These are phyloP conservation scores for Turritopsis dohrnii DNA, from an alignment of 30 jellyfish, hydroid and myxozoan species.

Conservation along the genomic window DNA sequence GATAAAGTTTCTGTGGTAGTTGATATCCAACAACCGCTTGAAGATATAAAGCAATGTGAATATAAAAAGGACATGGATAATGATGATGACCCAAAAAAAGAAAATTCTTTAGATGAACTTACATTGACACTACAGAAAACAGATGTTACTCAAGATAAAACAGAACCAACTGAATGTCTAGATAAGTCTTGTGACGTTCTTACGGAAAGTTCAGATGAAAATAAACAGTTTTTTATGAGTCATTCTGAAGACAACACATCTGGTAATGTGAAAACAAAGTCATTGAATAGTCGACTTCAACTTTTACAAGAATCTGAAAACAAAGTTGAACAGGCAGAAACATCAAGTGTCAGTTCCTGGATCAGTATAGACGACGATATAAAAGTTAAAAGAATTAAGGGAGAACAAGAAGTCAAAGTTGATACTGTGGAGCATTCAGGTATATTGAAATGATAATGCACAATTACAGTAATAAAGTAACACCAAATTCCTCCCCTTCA, in stretches of 20 bases:
- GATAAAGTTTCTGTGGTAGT: neutral
- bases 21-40: neutral
- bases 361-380: constrained; percentile 77
- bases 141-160: neutral
- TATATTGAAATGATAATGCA: neutral
- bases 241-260: neutral
- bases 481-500: neutral
- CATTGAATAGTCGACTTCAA: neutral
- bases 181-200: neutral
- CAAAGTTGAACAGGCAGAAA: constrained; percentile 44
- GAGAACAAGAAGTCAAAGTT: constrained; percentile 34
- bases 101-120: neutral
- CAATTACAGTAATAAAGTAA: neutral
- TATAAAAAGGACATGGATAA: too few relatives aligned
- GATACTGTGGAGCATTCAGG: constrained; percentile 39
- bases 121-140: neutral
- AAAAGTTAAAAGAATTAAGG: constrained; percentile 42
- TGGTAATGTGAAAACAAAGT: neutral
- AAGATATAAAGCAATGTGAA: neutral
- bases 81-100: neutral
- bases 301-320: neutral
- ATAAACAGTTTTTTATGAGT: neutral
- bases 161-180: neutral
- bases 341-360: constrained; percentile 80
- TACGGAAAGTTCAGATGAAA: neutral